These are phyloP conservation scores for Narcine bancroftii DNA, from an alignment of 2,113 vertebrate genomes.

Conservation along the genomic window DNA sequence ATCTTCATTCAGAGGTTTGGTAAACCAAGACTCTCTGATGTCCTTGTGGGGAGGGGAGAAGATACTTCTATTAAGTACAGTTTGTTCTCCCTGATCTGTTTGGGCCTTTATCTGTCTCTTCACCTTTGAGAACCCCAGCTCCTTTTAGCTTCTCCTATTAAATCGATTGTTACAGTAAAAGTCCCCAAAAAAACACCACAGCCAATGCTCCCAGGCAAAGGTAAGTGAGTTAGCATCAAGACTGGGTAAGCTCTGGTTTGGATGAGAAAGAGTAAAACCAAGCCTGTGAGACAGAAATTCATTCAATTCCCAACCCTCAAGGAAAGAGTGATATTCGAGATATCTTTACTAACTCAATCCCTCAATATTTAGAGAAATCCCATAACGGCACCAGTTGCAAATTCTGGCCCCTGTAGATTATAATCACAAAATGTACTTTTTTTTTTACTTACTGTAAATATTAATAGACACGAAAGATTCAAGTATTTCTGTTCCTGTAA, in stretches of 20 bases:
- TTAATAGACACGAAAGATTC: not conserved
- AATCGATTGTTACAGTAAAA: not conserved
- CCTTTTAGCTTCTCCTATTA: not conserved
- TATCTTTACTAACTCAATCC: not conserved
- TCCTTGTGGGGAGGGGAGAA: not conserved
- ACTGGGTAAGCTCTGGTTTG: not conserved
- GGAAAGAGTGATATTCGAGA: not conserved
- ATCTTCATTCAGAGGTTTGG: not conserved
- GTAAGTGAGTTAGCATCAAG: not conserved
- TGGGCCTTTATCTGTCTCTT: not conserved
- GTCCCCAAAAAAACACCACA: not conserved
- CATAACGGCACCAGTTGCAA: not conserved
- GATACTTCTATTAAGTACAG: not conserved
- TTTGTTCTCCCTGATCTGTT: not conserved
- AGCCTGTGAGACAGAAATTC: not conserved
- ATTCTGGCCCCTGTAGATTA: not conserved
- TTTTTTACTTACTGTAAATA: slow-evolving; percentile 23
- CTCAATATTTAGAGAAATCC: not conserved
- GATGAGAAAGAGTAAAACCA: not conserved
- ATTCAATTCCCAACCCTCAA: not conserved
- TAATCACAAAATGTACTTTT: not conserved
- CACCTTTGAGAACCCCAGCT: not conserved
- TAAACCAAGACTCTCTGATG: not conserved
- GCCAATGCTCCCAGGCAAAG: not conserved
- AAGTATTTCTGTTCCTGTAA: not conserved